Evolutionary conservation across 2,797 vertebrate species (phyloP).

Genomic region (Spizella passerina): DNA sequence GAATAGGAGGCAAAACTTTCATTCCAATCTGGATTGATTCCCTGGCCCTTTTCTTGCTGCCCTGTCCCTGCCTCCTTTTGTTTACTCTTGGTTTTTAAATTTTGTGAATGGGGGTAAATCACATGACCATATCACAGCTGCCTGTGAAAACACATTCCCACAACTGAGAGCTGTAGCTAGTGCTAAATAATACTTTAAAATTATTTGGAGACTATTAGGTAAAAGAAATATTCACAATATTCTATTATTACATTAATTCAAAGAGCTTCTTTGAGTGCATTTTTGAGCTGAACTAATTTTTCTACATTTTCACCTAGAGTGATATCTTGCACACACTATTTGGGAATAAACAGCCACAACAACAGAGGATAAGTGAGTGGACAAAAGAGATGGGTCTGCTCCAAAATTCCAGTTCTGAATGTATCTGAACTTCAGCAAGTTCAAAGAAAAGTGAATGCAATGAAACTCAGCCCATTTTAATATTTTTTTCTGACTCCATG

Average conservation of each 20-base stretch:
- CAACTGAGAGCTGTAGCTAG: neutral
- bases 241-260: neutral
- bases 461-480: neutral
- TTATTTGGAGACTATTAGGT: neutral
- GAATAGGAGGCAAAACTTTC: neutral
- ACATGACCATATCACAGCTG: neutral
- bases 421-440: neutral
- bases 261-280: neutral
- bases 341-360: neutral
- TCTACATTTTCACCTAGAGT: neutral
- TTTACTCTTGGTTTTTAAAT: neutral
- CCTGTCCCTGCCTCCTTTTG: neutral
- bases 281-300: neutral
- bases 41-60: neutral
- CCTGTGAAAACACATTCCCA: neutral
- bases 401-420: neutral
- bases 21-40: neutral
- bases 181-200: neutral
- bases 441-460: neutral
- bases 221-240: neutral
- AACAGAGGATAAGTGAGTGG: neutral
- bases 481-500: neutral
- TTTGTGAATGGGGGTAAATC: neutral
- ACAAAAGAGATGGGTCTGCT: neutral
- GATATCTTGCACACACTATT: neutral